Conservation (phyloP, 2,113 vertebrate species). For the Myrmophylax atrothorax region DNA sequence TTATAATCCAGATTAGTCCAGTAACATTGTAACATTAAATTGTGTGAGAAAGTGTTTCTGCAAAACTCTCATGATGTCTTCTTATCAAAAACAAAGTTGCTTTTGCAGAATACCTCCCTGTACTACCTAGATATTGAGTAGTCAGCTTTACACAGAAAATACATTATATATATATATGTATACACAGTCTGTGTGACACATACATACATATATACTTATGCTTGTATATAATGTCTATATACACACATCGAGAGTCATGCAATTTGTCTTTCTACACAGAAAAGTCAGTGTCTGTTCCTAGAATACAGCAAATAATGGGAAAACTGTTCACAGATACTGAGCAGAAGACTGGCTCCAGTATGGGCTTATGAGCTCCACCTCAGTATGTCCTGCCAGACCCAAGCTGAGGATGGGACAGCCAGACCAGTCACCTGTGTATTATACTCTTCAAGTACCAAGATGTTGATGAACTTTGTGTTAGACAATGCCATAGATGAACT, state of each 20-base stretch:
- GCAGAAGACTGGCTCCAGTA: neutral
- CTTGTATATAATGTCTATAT: neutral
- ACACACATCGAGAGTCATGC: neutral
- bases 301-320: neutral
- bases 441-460: neutral
- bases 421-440: neutral
- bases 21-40: neutral
- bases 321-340: neutral
- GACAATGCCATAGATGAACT: neutral
- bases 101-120: neutral
- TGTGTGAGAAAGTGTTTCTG: neutral
- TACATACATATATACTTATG: neutral
- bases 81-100: neutral
- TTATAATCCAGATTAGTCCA: neutral
- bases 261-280: neutral
- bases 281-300: neutral
- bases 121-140: neutral
- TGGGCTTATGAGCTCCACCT: neutral
- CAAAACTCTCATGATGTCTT: neutral
- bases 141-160: neutral
- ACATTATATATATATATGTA: neutral
- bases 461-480: neutral
- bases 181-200: neutral
- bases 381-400: neutral
- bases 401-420: neutral